phyloP scores from a whole-genome alignment of 2,888 invertebrate species.

The Nephrotoma guestfalica region DNA sequence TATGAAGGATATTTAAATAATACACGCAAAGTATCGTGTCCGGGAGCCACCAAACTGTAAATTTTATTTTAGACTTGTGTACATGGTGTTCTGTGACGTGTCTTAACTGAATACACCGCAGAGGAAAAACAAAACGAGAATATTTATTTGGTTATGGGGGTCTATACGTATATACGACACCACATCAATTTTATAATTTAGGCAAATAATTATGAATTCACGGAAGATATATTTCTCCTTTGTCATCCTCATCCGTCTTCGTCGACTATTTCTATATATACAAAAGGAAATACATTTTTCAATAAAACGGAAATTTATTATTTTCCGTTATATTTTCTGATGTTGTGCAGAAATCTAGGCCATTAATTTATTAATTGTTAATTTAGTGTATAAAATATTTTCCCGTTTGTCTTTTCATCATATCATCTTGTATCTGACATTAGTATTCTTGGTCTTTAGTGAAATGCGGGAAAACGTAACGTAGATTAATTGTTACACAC shows the following conservation, averaged over 20 bases:
- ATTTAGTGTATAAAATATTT: neutral
- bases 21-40: neutral
- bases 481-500: neutral
- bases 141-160: neutral
- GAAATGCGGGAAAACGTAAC: neutral
- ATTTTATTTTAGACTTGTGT: neutral
- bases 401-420: neutral
- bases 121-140: neutral
- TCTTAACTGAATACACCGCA: neutral
- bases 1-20: neutral
- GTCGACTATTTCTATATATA: neutral
- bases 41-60: neutral
- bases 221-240: neutral
- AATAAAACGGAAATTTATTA: neutral
- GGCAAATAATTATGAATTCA: neutral
- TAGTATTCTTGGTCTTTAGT: neutral
- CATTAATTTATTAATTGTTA: neutral
- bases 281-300: neutral
- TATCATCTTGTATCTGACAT: neutral
- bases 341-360: neutral
- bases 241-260: neutral
- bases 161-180: neutral
- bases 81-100: neutral
- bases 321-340: neutral
- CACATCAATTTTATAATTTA: neutral